Conservation (phyloP, 2,888 invertebrate species). For the Chesias legatella region DNA sequence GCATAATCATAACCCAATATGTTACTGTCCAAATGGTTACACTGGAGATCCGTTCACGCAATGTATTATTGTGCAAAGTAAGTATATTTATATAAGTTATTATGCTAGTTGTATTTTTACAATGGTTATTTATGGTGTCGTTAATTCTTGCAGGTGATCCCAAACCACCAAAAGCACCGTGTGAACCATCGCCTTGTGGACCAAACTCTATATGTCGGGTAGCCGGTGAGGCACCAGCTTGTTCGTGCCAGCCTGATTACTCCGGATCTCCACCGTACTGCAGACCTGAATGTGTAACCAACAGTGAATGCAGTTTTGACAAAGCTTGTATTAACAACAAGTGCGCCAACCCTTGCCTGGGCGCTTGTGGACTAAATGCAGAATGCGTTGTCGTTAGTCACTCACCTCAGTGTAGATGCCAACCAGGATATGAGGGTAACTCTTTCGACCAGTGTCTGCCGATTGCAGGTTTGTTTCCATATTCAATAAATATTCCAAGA, state of each 20-base stretch:
- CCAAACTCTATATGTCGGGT: constrained; percentile 86
- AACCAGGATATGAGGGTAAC: constrained; percentile 85
- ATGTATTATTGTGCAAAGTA: constrained; percentile 69
- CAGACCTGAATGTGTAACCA: constrained; percentile 90
- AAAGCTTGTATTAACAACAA: constrained; percentile 89
- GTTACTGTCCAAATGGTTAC: constrained; percentile 86
- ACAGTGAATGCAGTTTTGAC: constrained; percentile 88
- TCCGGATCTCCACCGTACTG: constrained; percentile 88
- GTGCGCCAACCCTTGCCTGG: constrained; percentile 90
- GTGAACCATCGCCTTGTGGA: constrained; percentile 89
- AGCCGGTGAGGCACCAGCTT: constrained; percentile 80
- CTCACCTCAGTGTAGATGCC: constrained; percentile 91
- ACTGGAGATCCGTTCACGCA: constrained; percentile 91
- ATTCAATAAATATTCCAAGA: neutral
- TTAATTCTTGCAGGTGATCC: constrained; percentile 43
- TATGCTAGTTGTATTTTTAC: too few species aligned
- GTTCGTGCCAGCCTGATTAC: constrained; percentile 86
- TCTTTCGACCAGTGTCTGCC: constrained; percentile 85
- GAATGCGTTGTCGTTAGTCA: constrained; percentile 91
- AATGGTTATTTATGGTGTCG: neutral
- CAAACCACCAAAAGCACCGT: constrained; percentile 68
- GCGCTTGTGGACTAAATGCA: constrained; percentile 88
- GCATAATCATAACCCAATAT: constrained; percentile 92
- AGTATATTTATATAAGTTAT: constrained; percentile 30
- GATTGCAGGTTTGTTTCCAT: constrained; percentile 47